These are phyloP conservation scores for Centroberyx gerrardi DNA, from an alignment of 2,797 vertebrate genomes.

Conservation along the genomic window DNA sequence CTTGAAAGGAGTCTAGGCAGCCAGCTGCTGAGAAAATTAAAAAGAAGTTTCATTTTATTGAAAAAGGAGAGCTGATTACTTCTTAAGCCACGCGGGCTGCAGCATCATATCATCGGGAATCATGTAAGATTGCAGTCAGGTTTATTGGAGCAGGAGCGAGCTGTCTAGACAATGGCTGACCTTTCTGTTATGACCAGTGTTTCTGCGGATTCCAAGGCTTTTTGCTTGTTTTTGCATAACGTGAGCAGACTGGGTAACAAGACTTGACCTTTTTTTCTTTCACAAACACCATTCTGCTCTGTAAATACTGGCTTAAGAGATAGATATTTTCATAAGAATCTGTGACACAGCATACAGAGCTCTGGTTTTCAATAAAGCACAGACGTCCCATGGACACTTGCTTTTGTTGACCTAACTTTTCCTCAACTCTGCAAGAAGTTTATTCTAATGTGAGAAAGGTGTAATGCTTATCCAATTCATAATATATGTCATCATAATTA, in stretches of 20 bases:
- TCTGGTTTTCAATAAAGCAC: not conserved
- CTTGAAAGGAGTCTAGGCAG: no score
- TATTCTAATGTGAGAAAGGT: no score
- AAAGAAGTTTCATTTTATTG: not conserved
- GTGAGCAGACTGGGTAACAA: constrained; percentile 53
- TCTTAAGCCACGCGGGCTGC: not conserved
- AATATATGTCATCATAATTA: no score
- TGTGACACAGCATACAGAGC: not conserved
- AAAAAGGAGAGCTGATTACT: not conserved
- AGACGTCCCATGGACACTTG: no score
- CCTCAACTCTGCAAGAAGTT: no score
- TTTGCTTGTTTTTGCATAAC: constrained; percentile 59
- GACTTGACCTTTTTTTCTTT: constrained; percentile 62
- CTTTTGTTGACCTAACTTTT: no score
- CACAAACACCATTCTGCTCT: constrained; percentile 27
- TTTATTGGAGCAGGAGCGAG: constrained; percentile 46
- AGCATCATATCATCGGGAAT: constrained; percentile 46
- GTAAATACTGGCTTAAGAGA: constrained; percentile 7
- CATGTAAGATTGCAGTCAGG: constrained; percentile 28
- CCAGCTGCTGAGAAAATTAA: no score
- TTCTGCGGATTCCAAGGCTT: constrained; percentile 44
- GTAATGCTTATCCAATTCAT: no score
- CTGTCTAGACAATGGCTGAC: constrained; percentile 75
- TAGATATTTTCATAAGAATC: not conserved
- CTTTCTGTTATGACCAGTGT: constrained; percentile 69